Evolutionary conservation across 2,797 vertebrate genomes (phyloP).

Genomic region (Tarsius wallacei): DNA sequence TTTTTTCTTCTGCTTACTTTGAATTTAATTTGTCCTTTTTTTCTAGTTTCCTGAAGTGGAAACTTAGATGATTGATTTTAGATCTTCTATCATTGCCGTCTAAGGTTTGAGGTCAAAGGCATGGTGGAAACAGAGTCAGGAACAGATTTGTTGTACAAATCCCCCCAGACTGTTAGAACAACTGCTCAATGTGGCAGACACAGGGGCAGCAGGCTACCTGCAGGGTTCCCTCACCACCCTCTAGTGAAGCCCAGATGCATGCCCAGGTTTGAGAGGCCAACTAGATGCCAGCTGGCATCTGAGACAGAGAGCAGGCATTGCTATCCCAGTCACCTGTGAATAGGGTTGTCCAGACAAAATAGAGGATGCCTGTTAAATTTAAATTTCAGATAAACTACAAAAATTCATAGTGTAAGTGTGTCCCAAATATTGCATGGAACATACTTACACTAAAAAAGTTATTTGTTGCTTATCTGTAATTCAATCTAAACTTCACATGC

Average conservation of each 20-base stretch:
- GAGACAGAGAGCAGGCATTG: not conserved
- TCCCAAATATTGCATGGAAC: not conserved
- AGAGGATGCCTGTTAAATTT: not conserved
- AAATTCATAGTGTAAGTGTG: not conserved
- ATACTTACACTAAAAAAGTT: not conserved
- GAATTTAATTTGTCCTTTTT: not conserved
- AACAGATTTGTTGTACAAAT: not conserved
- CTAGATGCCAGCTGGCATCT: too few species aligned
- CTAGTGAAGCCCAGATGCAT: not conserved
- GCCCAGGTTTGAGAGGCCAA: not conserved
- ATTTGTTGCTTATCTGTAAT: not conserved
- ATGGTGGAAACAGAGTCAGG: too few species aligned
- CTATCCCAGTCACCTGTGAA: not conserved
- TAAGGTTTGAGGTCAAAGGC: too few species aligned
- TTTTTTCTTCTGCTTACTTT: not conserved
- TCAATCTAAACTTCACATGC: not conserved
- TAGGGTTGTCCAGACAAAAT: not conserved
- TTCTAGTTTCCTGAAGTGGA: not conserved
- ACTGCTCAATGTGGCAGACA: not conserved
- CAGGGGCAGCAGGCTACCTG: not conserved
- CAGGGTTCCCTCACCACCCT: not conserved
- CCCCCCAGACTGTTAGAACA: not conserved
- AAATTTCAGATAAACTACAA: not conserved
- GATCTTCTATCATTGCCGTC: not conserved
- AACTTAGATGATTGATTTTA: not conserved